Evolutionary conservation across 2,888 invertebrate genomes (phyloP).

Genomic region (Cephonodes hylas): DNA sequence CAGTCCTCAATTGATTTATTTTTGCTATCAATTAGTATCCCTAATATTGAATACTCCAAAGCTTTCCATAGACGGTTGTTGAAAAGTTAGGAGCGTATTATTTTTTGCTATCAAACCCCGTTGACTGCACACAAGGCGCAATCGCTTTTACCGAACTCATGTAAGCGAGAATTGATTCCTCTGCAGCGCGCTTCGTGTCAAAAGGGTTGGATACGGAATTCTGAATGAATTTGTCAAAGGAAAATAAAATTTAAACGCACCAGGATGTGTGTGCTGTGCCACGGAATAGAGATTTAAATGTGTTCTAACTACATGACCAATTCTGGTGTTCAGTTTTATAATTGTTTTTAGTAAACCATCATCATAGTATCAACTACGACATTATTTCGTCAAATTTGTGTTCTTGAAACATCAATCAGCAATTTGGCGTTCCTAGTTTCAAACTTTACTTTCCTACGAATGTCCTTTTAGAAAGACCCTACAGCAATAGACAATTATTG

Average conservation of each 20-base stretch:
- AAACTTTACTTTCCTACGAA: too few species aligned
- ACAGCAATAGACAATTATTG: neutral
- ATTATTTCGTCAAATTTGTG: too few species aligned
- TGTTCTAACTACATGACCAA: neutral
- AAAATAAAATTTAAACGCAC: neutral
- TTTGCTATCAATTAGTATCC: neutral
- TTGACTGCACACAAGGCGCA: constrained; percentile 1
- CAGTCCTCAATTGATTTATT: too few species aligned
- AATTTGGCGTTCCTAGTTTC: too few species aligned
- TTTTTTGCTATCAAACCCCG: neutral
- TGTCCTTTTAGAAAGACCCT: too few species aligned
- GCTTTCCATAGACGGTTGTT: neutral
- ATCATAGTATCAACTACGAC: too few species aligned
- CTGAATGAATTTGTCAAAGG: neutral
- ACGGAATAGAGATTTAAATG: neutral
- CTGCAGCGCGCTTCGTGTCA: neutral
- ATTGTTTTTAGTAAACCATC: too few species aligned
- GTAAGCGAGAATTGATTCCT: neutral
- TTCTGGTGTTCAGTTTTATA: too few species aligned
- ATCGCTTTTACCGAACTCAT: constrained; percentile 3
- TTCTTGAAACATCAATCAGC: too few species aligned
- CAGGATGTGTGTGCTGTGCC: neutral
- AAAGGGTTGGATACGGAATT: neutral
- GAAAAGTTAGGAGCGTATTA: neutral
- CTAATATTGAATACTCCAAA: neutral